Conservation (phyloP, 2,113 vertebrate genomes). For the Naja naja region DNA sequence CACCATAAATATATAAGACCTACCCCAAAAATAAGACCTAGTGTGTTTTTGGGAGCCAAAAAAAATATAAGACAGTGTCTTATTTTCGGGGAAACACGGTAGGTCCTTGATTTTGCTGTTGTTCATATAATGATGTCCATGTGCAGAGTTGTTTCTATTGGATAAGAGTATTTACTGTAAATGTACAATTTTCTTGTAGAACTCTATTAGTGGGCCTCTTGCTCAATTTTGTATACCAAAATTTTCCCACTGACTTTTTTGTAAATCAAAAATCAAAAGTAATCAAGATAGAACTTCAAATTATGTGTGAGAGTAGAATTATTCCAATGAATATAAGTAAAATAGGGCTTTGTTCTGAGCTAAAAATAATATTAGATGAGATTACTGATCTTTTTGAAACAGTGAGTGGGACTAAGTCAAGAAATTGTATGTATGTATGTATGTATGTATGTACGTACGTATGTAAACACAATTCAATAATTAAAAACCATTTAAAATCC, state of each 20-base stretch:
- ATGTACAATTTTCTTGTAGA: background rate
- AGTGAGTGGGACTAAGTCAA: background rate
- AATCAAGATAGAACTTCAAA: background rate
- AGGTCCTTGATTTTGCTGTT: background rate
- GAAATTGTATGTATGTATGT: background rate
- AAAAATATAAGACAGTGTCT: too few relatives aligned
- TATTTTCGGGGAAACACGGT: too few relatives aligned
- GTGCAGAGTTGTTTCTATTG: background rate
- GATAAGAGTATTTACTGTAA: background rate
- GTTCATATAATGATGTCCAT: background rate
- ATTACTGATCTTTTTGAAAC: background rate
- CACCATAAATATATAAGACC: too few relatives aligned
- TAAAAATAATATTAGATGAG: background rate
- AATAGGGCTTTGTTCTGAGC: background rate
- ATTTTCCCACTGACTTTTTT: background rate
- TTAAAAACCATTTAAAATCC: background rate
- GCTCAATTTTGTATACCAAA: background rate
- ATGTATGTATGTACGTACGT: background rate
- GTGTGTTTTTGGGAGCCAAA: too few relatives aligned
- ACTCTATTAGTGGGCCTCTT: background rate
- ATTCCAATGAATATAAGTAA: conserved; percentile 2
- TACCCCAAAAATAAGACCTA: too few relatives aligned
- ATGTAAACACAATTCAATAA: background rate
- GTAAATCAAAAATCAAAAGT: too few relatives aligned
- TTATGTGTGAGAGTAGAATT: background rate